These are phyloP conservation scores for Euzetes globulus DNA, from an alignment of 2,888 invertebrate species.

Conservation along the genomic window DNA sequence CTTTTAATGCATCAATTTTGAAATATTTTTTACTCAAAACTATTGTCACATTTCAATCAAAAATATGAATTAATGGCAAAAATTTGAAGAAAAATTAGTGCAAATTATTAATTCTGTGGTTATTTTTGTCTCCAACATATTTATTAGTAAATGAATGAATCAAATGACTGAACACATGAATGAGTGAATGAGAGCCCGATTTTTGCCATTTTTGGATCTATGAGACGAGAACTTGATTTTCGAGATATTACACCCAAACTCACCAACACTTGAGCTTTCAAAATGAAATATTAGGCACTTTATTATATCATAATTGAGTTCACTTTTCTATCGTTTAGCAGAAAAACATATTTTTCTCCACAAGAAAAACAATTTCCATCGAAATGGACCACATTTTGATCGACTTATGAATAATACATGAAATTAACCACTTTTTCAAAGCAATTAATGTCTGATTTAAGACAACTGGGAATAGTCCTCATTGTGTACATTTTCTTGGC, in stretches of 20 bases:
- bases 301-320: neutral
- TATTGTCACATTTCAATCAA: slow-evolving; percentile 11
- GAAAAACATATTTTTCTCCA: too few species aligned
- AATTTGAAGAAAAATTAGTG: neutral
- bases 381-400: neutral
- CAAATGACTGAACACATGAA: neutral
- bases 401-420: neutral
- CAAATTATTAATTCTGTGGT: neutral
- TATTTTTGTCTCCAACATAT: neutral
- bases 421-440: neutral
- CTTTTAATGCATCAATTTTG: neutral
- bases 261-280: neutral
- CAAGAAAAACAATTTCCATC: neutral
- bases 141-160: neutral
- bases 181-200: neutral
- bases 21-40: neutral
- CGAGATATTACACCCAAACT: neutral
- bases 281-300: neutral
- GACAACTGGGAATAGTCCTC: too few species aligned
- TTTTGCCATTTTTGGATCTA: neutral
- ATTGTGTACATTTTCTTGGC: too few species aligned
- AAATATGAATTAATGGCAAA: neutral
- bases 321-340: neutral
- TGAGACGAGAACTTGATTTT: neutral
- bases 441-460: neutral